phyloP scores from a whole-genome alignment of 2,113 vertebrate genomes.

The Pogonocichla stellata region DNA sequence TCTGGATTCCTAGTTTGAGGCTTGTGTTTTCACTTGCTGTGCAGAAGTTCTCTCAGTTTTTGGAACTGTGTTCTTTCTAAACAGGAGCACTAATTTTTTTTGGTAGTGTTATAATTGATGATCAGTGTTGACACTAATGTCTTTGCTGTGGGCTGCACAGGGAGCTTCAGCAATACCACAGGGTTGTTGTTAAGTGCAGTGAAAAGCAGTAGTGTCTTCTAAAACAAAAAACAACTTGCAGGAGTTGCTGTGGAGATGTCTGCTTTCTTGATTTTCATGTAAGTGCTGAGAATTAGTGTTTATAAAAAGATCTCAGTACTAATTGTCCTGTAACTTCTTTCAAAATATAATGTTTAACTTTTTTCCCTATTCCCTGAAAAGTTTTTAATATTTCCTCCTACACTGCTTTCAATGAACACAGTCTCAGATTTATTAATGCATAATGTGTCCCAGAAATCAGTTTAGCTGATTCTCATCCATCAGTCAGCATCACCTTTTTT shows the following conservation, averaged over 20 bases:
- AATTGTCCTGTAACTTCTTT: not conserved
- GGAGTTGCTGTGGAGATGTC: not conserved
- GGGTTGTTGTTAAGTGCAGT: not conserved
- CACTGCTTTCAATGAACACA: conserved; percentile 7
- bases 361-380: not conserved
- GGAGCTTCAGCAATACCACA: not conserved
- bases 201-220: not conserved
- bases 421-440: conserved; percentile 46
- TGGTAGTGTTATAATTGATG: not conserved
- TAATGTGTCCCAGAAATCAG: conserved; percentile 41
- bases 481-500: not conserved
- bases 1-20: not conserved
- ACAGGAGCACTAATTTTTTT: not conserved
- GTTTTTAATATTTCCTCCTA: not conserved
- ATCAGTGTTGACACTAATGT: not conserved
- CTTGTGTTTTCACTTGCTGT: not conserved
- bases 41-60: not conserved
- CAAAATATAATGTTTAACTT: conserved; percentile 3
- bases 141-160: not conserved
- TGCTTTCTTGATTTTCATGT: not conserved
- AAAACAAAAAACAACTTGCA: not conserved
- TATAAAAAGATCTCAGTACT: not conserved
- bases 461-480: conserved; percentile 41
- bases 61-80: not conserved
- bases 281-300: not conserved